A percentile compares a stretch with the other conserved stretches of the same genome.
Evolutionary conservation across 2,888 invertebrate species (phyloP).

Genomic region (Melolontha melolontha): DNA sequence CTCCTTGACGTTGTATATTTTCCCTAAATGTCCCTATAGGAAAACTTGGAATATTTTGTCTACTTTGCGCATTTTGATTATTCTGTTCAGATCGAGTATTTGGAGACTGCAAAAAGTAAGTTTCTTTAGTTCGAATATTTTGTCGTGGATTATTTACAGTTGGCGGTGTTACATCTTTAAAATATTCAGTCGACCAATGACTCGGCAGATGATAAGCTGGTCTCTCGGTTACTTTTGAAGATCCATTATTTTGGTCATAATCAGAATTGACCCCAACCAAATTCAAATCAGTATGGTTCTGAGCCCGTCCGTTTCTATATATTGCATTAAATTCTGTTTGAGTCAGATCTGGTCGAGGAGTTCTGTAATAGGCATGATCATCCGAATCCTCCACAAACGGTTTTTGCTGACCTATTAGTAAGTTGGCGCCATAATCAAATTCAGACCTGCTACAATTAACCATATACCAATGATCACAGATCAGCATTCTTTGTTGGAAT

Average conservation of each 20-base stretch:
- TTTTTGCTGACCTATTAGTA: conserved; percentile 80
- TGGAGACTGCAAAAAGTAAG: not conserved
- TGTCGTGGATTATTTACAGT: not conserved
- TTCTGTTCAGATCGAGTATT: too few relatives aligned
- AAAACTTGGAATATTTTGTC: too few relatives aligned
- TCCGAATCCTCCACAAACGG: conserved; percentile 76
- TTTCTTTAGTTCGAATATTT: not conserved
- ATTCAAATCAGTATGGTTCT: conserved; percentile 53
- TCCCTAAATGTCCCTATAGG: too few relatives aligned
- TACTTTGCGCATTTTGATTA: too few relatives aligned
- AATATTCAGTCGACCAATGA: conserved; percentile 69
- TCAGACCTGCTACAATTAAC: conserved; percentile 81
- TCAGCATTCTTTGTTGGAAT: conserved; percentile 84
- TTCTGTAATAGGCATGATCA: conserved; percentile 73
- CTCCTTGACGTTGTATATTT: too few relatives aligned
- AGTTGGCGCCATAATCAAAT: conserved; percentile 76
- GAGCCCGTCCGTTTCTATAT: conserved; percentile 51
- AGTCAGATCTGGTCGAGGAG: conserved; percentile 77
- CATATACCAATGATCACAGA: conserved; percentile 88
- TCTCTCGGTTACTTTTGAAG: conserved; percentile 62
- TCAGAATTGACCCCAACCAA: conserved; percentile 67
- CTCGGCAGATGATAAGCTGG: conserved; percentile 68
- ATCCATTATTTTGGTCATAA: conserved; percentile 63
- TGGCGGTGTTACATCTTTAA: conserved; percentile 40
- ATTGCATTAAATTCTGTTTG: conserved; percentile 64